phyloP scores from a whole-genome alignment of 2,113 vertebrate species.

The Leucopsar rothschildi region DNA sequence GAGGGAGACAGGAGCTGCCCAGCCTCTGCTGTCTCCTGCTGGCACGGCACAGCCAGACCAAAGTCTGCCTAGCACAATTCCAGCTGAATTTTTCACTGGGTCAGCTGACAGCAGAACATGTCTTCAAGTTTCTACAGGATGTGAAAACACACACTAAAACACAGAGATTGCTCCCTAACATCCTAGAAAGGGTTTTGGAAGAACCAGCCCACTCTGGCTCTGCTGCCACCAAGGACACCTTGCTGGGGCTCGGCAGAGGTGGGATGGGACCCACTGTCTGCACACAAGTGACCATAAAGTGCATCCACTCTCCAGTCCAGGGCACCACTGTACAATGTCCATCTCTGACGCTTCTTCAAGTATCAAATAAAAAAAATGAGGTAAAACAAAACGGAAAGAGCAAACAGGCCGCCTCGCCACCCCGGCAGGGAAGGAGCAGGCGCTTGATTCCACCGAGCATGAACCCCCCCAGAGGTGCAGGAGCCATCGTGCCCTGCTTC shows the following conservation, averaged over 20 bases:
- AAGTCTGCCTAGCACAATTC: not conserved
- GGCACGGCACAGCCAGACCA: fast-evolving
- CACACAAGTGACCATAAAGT: constrained; percentile 27
- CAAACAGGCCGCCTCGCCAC: not conserved
- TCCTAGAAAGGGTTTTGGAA: not conserved
- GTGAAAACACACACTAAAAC: not conserved
- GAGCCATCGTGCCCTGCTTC: not conserved
- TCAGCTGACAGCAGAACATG: not conserved
- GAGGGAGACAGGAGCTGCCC: not conserved
- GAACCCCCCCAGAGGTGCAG: not conserved
- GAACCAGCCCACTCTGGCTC: not conserved
- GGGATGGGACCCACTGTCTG: not conserved
- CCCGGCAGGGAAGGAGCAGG: not conserved
- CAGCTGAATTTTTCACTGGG: not conserved
- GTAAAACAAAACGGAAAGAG: constrained; percentile 58
- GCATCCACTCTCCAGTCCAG: constrained; percentile 54
- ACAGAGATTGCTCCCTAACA: not conserved
- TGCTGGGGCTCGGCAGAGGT: not conserved
- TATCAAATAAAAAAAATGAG: constrained; percentile 55
- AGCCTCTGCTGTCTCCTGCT: not conserved
- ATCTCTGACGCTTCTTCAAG: constrained; percentile 52
- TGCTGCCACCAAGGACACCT: not conserved
- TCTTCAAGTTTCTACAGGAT: not conserved
- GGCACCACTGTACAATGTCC: not conserved
- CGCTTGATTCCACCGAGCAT: not conserved